Conservation (phyloP, 2,888 invertebrate species). For the Hermaeophaga mercurialis region DNA sequence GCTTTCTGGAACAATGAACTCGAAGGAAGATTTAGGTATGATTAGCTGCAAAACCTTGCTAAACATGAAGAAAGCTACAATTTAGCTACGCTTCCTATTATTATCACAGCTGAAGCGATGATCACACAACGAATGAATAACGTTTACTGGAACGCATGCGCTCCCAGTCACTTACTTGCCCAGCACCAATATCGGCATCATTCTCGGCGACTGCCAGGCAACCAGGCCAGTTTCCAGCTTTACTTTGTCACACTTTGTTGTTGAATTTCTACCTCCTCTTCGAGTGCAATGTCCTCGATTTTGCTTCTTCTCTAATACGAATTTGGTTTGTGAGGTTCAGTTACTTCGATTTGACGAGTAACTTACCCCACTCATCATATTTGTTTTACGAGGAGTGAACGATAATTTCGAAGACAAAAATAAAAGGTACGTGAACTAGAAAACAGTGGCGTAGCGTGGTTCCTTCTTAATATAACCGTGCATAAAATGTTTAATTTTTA, state of each 20-base stretch:
- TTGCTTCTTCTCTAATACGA: constrained; percentile 1
- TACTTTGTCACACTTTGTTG: constrained; percentile 16
- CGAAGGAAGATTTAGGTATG: too few species aligned
- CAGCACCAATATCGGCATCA: constrained; percentile 15
- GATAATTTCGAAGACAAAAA: neutral
- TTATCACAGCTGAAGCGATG: too few species aligned
- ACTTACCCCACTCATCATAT: neutral
- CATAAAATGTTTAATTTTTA: too few species aligned
- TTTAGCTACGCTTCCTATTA: too few species aligned
- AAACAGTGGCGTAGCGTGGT: constrained; percentile 2
- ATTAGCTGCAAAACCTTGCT: too few species aligned
- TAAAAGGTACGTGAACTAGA: neutral
- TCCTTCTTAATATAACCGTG: too few species aligned
- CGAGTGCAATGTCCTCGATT: constrained; percentile 21
- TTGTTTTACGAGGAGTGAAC: constrained; percentile 14
- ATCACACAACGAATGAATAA: too few species aligned
- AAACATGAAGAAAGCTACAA: too few species aligned
- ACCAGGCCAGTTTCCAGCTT: constrained; percentile 21
- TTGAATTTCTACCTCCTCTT: constrained; percentile 9
- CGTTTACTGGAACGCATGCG: constrained; percentile 13
- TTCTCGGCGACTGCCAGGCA: constrained; percentile 14
- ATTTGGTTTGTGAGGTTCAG: neutral
- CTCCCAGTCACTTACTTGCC: constrained; percentile 3
- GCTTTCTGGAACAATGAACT: too few species aligned
- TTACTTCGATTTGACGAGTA: neutral